A percentile compares a stretch with the other conserved stretches of the same genome.
Evolutionary conservation across 2,797 vertebrate genomes (phyloP).

Genomic region (Hafferia zeledoni): DNA sequence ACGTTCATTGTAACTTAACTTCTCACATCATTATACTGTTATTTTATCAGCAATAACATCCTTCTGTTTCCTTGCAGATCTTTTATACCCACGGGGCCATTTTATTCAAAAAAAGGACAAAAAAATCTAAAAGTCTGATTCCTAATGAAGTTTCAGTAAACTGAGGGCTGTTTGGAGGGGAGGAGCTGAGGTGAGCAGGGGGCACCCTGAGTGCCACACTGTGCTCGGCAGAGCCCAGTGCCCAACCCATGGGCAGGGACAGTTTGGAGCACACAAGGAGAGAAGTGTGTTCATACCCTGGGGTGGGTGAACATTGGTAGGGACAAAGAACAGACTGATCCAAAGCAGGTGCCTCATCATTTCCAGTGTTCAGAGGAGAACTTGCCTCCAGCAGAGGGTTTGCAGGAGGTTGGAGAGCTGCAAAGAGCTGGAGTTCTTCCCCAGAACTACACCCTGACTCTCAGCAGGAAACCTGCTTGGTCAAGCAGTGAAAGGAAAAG

Average conservation of each 20-base stretch:
- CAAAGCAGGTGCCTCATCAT: not conserved
- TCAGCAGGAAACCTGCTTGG: not conserved
- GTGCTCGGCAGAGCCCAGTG: not conserved
- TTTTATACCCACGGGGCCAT: not conserved
- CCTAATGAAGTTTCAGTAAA: not conserved
- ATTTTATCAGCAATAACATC: not conserved
- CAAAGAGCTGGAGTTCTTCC: not conserved
- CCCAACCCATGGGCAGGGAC: not conserved
- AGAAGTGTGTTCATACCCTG: not conserved
- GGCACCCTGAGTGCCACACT: not conserved
- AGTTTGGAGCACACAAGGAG: accelerated
- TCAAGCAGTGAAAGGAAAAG: not conserved
- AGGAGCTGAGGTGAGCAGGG: not conserved
- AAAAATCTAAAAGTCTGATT: not conserved
- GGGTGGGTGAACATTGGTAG: not conserved
- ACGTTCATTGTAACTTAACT: not conserved
- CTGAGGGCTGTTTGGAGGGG: not conserved
- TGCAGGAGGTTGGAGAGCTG: not conserved
- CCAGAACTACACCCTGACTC: not conserved
- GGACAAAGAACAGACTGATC: not conserved
- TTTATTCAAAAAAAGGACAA: not conserved
- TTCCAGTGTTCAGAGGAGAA: not conserved
- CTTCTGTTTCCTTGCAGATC: not conserved
- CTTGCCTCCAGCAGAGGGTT: not conserved
- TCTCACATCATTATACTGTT: not conserved